phyloP scores from a whole-genome alignment of 2,113 vertebrate genomes.

The Meriones unguiculatus region DNA sequence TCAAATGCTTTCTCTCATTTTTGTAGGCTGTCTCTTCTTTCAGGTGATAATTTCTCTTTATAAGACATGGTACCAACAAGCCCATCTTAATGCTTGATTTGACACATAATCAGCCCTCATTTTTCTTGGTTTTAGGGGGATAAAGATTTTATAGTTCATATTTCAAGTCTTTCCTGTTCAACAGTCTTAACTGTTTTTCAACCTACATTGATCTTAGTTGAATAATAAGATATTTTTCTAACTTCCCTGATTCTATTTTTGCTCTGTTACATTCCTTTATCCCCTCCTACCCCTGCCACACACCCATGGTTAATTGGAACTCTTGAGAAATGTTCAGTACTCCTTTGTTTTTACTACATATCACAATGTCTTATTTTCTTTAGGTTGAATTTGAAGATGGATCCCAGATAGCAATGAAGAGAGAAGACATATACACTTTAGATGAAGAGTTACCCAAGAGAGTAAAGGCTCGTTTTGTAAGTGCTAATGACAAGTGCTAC shows the following conservation, averaged over 20 bases:
- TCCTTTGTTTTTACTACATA: slow-evolving; percentile 24
- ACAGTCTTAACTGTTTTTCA: slow-evolving; percentile 45
- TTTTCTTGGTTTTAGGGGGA: slow-evolving; percentile 1
- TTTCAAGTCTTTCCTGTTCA: slow-evolving; percentile 46
- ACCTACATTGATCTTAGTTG: slow-evolving; percentile 1
- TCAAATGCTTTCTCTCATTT: not conserved
- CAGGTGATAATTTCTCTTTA: not conserved
- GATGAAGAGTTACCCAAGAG: slow-evolving; percentile 98
- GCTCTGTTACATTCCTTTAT: not conserved
- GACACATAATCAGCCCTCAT: not conserved
- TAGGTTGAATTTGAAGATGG: slow-evolving; percentile 99
- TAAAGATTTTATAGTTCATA: slow-evolving; percentile 8
- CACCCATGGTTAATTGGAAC: not conserved
- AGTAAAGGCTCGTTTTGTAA: slow-evolving; percentile 98
- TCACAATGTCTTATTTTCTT: slow-evolving; percentile 58
- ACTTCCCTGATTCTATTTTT: slow-evolving; percentile 15
- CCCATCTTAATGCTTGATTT: not conserved
- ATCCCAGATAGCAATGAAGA: slow-evolving; percentile 95
- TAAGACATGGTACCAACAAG: not conserved
- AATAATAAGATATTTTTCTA: not conserved
- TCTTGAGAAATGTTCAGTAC: slow-evolving; percentile 10
- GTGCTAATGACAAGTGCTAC: slow-evolving; percentile 79
- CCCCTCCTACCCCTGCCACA: not conserved
- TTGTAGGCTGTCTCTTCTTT: not conserved
- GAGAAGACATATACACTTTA: slow-evolving; percentile 96